A percentile compares a stretch with the other conserved stretches of the same genome.
These are phyloP conservation scores for Ormia ochracea DNA, from an alignment of 2,888 invertebrate genomes.

Conservation along the genomic window DNA sequence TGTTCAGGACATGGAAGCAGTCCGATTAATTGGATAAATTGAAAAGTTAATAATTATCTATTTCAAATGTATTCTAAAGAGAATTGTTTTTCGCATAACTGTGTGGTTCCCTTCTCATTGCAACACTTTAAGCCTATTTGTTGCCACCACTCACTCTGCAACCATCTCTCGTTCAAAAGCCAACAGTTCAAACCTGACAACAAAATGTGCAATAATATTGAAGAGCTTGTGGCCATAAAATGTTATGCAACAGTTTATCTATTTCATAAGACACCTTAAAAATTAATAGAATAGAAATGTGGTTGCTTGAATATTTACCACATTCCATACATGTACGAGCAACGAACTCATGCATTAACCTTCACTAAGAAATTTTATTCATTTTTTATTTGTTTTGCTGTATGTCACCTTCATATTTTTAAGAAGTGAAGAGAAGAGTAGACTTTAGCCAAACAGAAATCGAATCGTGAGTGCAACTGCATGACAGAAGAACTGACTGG, in stretches of 20 bases:
- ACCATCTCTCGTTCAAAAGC: not conserved
- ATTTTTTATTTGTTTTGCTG: conserved; percentile 17
- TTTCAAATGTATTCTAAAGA: too few species aligned
- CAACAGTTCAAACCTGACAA: not conserved
- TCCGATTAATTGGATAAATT: too few species aligned
- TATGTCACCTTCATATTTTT: too few species aligned
- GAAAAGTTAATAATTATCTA: too few species aligned
- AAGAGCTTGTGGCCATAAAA: conserved; percentile 18
- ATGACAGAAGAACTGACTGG: conserved; percentile 44
- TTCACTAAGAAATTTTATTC: conserved; percentile 17
- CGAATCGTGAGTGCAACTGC: conserved; percentile 52
- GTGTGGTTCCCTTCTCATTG: not conserved
- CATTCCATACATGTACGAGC: not conserved
- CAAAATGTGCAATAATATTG: conserved; percentile 29
- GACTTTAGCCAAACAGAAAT: conserved; percentile 25
- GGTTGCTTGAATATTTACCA: conserved; percentile 14
- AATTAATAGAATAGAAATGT: conserved; percentile 13
- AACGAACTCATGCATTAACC: conserved; percentile 3
- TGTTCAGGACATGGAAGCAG: too few species aligned
- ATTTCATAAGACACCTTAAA: conserved; percentile 13
- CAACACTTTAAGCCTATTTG: too few species aligned
- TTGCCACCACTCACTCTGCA: not conserved
- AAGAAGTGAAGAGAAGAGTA: conserved; percentile 5
- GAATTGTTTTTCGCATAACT: not conserved
- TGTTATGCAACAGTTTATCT: not conserved